A percentile compares a stretch with the other conserved stretches of the same genome.
phyloP scores from a whole-genome alignment of 2,797 vertebrate species.

The Gymnopithys bicolor region DNA sequence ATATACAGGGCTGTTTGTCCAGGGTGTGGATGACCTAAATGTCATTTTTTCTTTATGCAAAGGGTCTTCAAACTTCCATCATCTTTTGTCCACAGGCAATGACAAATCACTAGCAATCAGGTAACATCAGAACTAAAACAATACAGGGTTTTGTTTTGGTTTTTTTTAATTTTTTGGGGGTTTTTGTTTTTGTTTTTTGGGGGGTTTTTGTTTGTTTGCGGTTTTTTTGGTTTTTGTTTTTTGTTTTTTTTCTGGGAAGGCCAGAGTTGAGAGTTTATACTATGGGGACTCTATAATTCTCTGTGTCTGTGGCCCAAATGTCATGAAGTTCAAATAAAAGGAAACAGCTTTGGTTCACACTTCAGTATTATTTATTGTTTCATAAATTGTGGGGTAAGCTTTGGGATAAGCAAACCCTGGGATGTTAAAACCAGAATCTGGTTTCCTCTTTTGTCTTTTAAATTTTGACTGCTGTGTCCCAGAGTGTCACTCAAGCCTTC shows the following conservation, averaged over 20 bases:
- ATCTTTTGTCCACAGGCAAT: background rate
- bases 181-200: no score
- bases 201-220: no score
- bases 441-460: background rate
- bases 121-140: background rate
- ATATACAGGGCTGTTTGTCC: background rate
- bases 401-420: accelerated
- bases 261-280: background rate
- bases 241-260: background rate
- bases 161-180: no score
- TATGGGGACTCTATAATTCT: background rate
- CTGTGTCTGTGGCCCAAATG: background rate
- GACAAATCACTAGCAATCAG: background rate
- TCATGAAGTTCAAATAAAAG: background rate
- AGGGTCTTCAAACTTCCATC: background rate
- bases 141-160: background rate
- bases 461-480: background rate
- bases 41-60: background rate
- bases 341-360: background rate
- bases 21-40: background rate
- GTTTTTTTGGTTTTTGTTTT: no score
- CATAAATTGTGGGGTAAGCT: background rate
- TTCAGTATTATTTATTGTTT: background rate
- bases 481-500: background rate
- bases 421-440: background rate